A percentile compares a stretch with the other conserved stretches of the same genome.
Evolutionary conservation across 2,797 vertebrate species (phyloP).

Genomic region (Enteromius trimaculatus): DNA sequence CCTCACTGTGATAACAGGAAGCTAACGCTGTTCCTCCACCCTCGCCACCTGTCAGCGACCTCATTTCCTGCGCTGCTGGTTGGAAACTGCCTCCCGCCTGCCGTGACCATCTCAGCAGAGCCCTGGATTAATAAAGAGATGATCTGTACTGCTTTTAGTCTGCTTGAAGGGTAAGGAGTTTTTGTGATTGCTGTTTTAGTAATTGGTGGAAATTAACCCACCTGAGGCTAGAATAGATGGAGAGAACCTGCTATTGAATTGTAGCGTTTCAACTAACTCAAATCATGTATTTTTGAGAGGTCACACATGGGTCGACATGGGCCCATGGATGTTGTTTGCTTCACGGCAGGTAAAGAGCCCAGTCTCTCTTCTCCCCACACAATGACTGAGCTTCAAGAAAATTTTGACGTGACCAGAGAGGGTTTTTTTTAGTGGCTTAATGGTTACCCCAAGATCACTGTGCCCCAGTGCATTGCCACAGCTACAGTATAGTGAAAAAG

Average conservation of each 20-base stretch:
- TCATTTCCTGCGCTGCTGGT: conserved; percentile 74
- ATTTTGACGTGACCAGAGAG: background rate
- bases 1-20: conserved; percentile 70
- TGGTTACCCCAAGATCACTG: background rate
- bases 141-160: conserved; percentile 22
- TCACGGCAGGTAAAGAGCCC: background rate
- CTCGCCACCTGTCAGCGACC: conserved; percentile 78
- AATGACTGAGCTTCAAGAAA: background rate
- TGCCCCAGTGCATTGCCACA: background rate
- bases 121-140: conserved; percentile 32
- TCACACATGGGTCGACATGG: background rate
- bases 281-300: background rate
- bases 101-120: conserved; percentile 30
- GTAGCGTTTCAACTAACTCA: background rate
- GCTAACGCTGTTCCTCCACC: conserved; percentile 71
- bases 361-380: background rate
- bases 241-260: background rate
- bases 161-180: background rate
- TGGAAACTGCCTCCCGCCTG: conserved; percentile 64
- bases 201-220: conserved; percentile 29
- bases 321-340: background rate
- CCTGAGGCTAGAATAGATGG: conserved; percentile 23
- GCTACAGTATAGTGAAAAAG: background rate
- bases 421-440: background rate
- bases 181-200: conserved; percentile 31